Base-by-base conservation (phyloP, 2,888 invertebrate species). In the Tromatobia lineatoria region DNA sequence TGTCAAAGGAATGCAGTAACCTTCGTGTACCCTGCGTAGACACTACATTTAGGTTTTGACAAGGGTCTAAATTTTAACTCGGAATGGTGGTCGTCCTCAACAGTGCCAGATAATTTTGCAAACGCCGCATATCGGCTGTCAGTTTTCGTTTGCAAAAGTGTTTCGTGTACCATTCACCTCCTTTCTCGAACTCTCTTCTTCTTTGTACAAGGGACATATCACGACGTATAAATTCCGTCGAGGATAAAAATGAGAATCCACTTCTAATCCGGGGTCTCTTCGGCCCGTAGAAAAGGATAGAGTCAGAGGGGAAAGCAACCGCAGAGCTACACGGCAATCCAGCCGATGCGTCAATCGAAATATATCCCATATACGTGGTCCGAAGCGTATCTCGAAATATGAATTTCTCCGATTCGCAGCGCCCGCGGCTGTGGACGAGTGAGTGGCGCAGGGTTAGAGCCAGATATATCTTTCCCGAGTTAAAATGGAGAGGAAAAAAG, bases 351-450 rank as follows among this genome's bases (percentile, higher is more conserved):
- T 76, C 76, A 76, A 57, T 52, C 76, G 76, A 67, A 76, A 54
- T 45, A 54, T 76, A 66, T 34, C 64, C 42, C 34, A 77, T 59
- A 25, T 47, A 8, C 18, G 13, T 18, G 57, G 57, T 3, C 52
- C 52, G 23, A 47, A 23, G 20, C 13, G 47, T 77, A 69, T 69
- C 69, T 20, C 59, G 69, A 69, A 69, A 77, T 77, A 77, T 77
- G 77, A 78, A 78, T 78, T 69, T 78, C 59, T 69, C 29, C 38
- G 77, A 69, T 70, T 69, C 69, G 42, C 52, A 71, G 38, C 57
- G 29, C 57, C 77, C 47, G 23, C 25, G 76, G 69, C 77, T 18
- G 25, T 13, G 67, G 61, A 47, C 25, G 45, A 45, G 25, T 25
- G 45, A 42, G 69, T 18, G 20, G 52, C 42, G 45, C 18, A 25